Percentiles rank a stretch among this genome's conserved stretches.
Evolutionary conservation across 1,140 invertebrate species (phyloP).

Genomic region (Drosophila lacteicornis): DNA sequence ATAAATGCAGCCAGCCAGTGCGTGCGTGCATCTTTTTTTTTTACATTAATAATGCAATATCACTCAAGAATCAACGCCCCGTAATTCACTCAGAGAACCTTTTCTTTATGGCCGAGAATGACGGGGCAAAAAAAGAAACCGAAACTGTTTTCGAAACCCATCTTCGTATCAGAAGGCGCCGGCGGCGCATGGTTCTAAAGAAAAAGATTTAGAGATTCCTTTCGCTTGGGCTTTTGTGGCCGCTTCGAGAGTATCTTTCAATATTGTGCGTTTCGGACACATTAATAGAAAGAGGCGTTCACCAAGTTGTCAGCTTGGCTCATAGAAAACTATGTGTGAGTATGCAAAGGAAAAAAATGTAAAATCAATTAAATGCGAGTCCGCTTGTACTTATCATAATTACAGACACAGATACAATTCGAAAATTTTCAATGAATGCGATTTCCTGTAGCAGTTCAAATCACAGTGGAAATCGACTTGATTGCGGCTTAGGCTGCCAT

Average conservation of each 20-base stretch:
- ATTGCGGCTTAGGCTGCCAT: conserved; percentile 67
- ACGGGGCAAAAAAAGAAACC: conserved; percentile 38
- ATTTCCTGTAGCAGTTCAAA: conserved; percentile 74
- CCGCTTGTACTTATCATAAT: conserved; percentile 76
- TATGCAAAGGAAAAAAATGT: conserved; percentile 42
- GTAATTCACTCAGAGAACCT: conserved; percentile 57
- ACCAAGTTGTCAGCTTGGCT: conserved; percentile 55
- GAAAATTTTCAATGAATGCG: conserved; percentile 58
- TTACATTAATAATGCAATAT: conserved; percentile 69
- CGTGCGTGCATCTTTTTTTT: conserved; percentile 13
- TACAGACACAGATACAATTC: conserved; percentile 65
- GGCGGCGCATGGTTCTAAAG: conserved; percentile 72
- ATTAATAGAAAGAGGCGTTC: conserved; percentile 78
- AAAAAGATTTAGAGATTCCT: conserved; percentile 56
- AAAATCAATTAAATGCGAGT: conserved; percentile 76
- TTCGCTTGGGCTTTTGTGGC: conserved; percentile 32
- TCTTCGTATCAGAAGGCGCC: conserved; percentile 55
- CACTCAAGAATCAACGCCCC: conserved; percentile 79
- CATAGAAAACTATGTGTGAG: neutral
- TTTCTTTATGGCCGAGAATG: conserved; percentile 32
- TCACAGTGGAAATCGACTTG: conserved; percentile 61
- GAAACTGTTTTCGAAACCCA: conserved; percentile 13
- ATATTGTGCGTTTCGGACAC: conserved; percentile 69
- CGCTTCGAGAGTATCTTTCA: conserved; percentile 44
- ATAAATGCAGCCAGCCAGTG: conserved; percentile 12